These are phyloP conservation scores for Plagiodera versicolora DNA, from an alignment of 2,888 invertebrate genomes.

Conservation along the genomic window DNA sequence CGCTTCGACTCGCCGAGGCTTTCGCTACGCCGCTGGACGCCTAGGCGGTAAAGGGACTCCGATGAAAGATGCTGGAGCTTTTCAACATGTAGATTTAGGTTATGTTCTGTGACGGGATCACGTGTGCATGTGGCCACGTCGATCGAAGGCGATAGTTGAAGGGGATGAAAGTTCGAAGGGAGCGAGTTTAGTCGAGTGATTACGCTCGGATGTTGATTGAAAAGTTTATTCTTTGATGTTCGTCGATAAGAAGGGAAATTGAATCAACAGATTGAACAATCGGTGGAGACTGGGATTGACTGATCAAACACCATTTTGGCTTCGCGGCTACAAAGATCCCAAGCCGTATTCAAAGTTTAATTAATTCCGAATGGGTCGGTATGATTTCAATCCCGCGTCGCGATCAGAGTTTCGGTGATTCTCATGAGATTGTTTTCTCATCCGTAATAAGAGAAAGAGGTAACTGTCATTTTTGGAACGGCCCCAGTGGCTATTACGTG, in stretches of 20 bases:
- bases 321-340: background rate
- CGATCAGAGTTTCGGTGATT: too few relatives aligned
- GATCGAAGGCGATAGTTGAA: constrained; percentile 16
- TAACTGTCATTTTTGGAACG: too few relatives aligned
- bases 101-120: constrained; percentile 38
- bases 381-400: too few relatives aligned
- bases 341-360: too few relatives aligned
- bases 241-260: background rate
- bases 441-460: too few relatives aligned
- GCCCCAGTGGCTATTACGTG: too few relatives aligned
- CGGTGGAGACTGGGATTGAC: background rate
- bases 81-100: constrained; percentile 47
- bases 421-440: too few relatives aligned
- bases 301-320: background rate
- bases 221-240: background rate
- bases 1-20: constrained; percentile 15
- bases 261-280: background rate
- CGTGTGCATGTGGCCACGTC: constrained; percentile 32
- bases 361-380: too few relatives aligned
- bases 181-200: constrained; percentile 6
- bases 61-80: constrained; percentile 43
- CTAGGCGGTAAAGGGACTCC: constrained; percentile 42
- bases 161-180: constrained; percentile 11
- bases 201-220: background rate
- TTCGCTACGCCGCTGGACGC: constrained; percentile 30